These are phyloP conservation scores for Orthonychiurus folsomi DNA, from an alignment of 2,888 invertebrate species.

Conservation along the genomic window DNA sequence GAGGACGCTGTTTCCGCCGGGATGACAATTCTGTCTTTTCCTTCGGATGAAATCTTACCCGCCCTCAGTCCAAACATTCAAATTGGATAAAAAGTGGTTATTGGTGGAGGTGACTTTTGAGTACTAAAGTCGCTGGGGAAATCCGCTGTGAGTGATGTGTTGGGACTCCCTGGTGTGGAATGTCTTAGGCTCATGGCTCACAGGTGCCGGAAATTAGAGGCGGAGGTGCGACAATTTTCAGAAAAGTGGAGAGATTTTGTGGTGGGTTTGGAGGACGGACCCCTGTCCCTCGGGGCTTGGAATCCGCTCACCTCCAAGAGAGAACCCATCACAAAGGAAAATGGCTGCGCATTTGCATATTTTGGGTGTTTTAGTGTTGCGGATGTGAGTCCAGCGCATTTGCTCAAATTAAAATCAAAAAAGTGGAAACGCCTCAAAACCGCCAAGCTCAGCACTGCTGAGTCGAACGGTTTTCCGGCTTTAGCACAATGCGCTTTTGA, in stretches of 20 bases:
- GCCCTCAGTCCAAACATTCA: too few relatives aligned
- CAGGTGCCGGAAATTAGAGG: not conserved
- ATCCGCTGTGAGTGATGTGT: too few relatives aligned
- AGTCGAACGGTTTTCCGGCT: not conserved
- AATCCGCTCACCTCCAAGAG: not conserved
- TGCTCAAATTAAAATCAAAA: not conserved
- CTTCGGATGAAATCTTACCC: too few relatives aligned
- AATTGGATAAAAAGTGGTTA: too few relatives aligned
- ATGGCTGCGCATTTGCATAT: not conserved
- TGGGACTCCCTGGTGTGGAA: too few relatives aligned
- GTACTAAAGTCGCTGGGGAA: too few relatives aligned
- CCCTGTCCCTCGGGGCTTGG: not conserved
- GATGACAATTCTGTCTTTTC: too few relatives aligned
- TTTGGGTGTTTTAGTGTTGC: not conserved
- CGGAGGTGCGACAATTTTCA: not conserved
- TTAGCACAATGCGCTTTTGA: not conserved
- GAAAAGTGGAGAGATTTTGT: not conserved
- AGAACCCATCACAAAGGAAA: not conserved
- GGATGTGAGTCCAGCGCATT: not conserved
- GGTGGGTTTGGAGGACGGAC: not conserved
- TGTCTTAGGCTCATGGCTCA: too few relatives aligned
- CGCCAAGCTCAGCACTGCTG: not conserved
- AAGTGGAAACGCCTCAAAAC: not conserved
- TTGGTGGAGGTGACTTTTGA: too few relatives aligned
- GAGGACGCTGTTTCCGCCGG: too few relatives aligned